Evolutionary conservation across 1,140 invertebrate species (phyloP), one percentile per base, ranked within the genome.

Genomic region (Reticulitermes speratus): DNA sequence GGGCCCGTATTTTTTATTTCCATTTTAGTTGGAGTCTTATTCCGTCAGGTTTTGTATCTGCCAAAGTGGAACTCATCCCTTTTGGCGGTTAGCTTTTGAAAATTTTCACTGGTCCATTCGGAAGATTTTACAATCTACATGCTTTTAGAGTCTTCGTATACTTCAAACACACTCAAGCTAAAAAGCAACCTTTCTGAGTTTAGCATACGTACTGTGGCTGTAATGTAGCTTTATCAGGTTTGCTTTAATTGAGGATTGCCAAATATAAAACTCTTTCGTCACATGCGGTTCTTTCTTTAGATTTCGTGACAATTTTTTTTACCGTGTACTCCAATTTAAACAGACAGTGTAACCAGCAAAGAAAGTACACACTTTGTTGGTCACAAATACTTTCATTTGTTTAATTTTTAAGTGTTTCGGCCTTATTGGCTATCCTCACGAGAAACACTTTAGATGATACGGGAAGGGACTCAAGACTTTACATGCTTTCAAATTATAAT

Each of bases 91-190:
- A 75, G 65, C 65, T 75, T 75, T 75, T 75, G 65, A 75, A 75
- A 75, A n/a, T 75, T 30, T 75, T 25, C n/a, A 75, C n/a, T 75
- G n/a, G 25, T 75, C 65, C n/a, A 30, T 75, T 75, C 65, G 7
- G 65, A 75, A 75, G 65, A 75, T 75, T 75, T 75, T 75, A 75
- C 65, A 75, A 75, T 75, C 65, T 75, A 75, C 65, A 75, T 75
- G 65, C 65, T 75, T 75, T 75, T 75, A 75, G 65, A 75, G 65
- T 75, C 25, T 75, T 25, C n/a, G 19, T 75, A 75, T 30, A 75
- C 25, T 75, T 25, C n/a, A 14, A 75, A 75, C 65, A 30, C n/a
- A 30, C 25, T 75, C n/a, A 75, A 75, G 65, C n/a, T 75, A 16
- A 8, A 75, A 30, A 11, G 25, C 0, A 65, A 0, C 8, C 8